These are phyloP conservation scores for Diaprepes abbreviatus DNA, from an alignment of 2,888 invertebrate genomes.

Conservation along the genomic window DNA sequence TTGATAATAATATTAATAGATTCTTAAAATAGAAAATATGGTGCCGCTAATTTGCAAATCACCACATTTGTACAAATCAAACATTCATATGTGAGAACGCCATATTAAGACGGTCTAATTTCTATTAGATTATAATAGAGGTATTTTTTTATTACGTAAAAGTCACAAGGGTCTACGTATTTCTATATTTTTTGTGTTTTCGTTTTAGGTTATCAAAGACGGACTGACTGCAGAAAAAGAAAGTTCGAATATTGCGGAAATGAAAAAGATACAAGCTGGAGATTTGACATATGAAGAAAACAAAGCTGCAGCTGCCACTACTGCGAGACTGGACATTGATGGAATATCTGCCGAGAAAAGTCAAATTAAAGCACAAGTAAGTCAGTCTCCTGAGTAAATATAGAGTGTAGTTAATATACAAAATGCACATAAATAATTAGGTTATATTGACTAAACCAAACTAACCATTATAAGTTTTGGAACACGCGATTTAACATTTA, in stretches of 20 bases:
- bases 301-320: conserved; percentile 82
- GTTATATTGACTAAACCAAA: no score
- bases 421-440: no score
- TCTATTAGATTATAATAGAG: no score
- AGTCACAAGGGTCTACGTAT: no score
- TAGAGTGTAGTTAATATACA: no score
- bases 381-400: no score
- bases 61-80: not conserved
- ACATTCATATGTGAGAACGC: no score
- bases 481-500: no score
- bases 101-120: not conserved
- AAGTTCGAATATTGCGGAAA: conserved; percentile 79
- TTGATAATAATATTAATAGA: not conserved
- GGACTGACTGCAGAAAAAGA: conserved; percentile 85
- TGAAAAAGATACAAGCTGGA: conserved; percentile 83
- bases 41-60: not conserved
- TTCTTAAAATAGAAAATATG: not conserved
- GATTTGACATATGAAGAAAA: conserved; percentile 87
- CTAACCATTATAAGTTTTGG: no score
- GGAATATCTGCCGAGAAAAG: conserved; percentile 90
- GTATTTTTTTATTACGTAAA: no score
- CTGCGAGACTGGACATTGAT: conserved; percentile 85
- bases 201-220: conserved; percentile 78
- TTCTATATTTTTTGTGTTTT: not conserved
- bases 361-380: conserved; percentile 85